A percentile compares a stretch with the other conserved stretches of the same genome.
phyloP scores from a whole-genome alignment of 2,888 invertebrate genomes.

The Ectemnius lituratus region DNA sequence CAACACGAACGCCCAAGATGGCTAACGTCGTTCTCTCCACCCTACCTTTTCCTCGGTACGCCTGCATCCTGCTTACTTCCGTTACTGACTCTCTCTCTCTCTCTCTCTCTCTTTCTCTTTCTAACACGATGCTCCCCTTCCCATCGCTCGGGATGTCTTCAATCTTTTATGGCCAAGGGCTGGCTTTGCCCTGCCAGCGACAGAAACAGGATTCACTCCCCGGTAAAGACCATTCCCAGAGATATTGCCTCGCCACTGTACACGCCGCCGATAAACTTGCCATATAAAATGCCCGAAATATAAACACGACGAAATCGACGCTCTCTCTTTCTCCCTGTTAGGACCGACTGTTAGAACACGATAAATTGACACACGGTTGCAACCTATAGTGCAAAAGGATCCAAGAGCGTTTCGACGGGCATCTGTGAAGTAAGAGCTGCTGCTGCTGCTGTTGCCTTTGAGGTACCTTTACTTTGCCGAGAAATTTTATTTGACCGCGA shows the following conservation, averaged over 20 bases:
- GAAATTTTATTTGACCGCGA: conserved; percentile 23
- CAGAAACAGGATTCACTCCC: conserved; percentile 23
- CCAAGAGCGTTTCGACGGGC: no score
- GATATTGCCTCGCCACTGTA: neutral
- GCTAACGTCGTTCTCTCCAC: conserved; percentile 50
- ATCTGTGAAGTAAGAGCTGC: no score
- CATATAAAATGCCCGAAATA: no score
- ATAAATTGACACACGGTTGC: no score
- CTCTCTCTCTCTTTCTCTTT: neutral
- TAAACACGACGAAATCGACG: no score
- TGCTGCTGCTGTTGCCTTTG: no score
- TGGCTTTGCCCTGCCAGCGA: conserved; percentile 22
- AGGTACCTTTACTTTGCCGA: no score
- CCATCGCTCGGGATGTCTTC: conserved; percentile 3
- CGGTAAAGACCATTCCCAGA: conserved; percentile 3
- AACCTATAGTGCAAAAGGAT: no score
- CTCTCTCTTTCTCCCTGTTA: no score
- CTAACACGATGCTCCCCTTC: conserved; percentile 4
- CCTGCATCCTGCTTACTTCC: neutral
- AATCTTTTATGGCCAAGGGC: conserved; percentile 35
- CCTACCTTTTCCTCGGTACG: conserved; percentile 7
- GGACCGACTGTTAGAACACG: no score
- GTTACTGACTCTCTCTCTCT: neutral
- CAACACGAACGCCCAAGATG: conserved; percentile 63
- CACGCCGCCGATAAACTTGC: neutral